These are phyloP conservation scores for Lagopus leucura DNA, from an alignment of 2,113 vertebrate genomes.

Conservation along the genomic window DNA sequence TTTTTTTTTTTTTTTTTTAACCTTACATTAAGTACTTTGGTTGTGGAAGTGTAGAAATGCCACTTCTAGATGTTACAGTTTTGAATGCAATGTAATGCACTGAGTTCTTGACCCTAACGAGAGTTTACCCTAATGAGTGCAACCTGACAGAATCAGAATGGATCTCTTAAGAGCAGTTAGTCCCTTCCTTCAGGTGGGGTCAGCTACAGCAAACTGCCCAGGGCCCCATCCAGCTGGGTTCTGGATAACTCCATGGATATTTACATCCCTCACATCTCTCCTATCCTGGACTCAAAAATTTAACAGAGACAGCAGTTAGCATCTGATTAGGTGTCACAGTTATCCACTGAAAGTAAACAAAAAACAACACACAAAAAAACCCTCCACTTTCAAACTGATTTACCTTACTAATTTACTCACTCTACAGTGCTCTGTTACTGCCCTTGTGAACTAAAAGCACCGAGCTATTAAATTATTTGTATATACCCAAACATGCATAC, in stretches of 20 bases:
- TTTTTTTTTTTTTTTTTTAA: no score
- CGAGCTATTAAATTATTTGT: neutral
- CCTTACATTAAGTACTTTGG: neutral
- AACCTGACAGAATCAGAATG: neutral
- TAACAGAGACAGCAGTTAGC: neutral
- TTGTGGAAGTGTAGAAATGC: neutral
- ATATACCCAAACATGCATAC: neutral
- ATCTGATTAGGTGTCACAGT: neutral
- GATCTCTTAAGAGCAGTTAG: neutral
- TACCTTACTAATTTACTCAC: neutral
- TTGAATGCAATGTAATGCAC: neutral
- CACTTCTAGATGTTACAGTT: neutral
- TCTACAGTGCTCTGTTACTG: neutral
- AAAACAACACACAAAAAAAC: neutral
- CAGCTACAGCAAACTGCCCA: neutral
- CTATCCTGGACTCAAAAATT: neutral
- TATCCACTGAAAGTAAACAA: neutral
- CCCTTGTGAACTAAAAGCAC: neutral
- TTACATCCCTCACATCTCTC: neutral
- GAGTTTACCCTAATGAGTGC: rapidly evolving
- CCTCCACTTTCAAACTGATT: neutral
- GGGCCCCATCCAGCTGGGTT: neutral
- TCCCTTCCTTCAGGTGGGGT: neutral
- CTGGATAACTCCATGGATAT: neutral
- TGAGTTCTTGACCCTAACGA: neutral